Percentiles rank a stretch among this genome's conserved stretches.
phyloP scores from a whole-genome alignment of 2,888 invertebrate species.

The Agonopterix arenella region DNA sequence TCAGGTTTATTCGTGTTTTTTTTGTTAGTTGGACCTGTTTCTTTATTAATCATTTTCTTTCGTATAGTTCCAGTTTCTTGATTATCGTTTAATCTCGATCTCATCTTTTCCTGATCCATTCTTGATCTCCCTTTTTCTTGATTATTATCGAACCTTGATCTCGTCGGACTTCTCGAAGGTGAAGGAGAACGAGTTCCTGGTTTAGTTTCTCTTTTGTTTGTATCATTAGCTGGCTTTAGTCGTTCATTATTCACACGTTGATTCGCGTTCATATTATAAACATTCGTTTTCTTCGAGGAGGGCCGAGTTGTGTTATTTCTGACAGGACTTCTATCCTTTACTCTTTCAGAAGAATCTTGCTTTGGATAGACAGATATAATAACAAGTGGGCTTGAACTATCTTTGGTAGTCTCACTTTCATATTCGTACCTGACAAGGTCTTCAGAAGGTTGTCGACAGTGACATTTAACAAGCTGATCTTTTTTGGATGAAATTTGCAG shows the following conservation, averaged over 20 bases:
- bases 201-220: conserved; percentile 11
- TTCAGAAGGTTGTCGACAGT: conserved; percentile 9
- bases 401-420: conserved; percentile 4
- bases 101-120: background rate
- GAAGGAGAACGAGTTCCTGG: conserved; percentile 8
- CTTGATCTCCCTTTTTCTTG: background rate
- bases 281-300: too few species aligned
- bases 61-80: background rate
- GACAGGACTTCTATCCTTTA: too few species aligned
- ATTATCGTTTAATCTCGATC: background rate
- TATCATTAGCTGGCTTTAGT: too few species aligned
- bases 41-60: background rate
- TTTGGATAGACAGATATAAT: conserved; percentile 63
- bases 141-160: background rate
- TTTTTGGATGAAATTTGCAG: background rate
- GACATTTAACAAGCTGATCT: background rate
- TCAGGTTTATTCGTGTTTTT: conserved; percentile 11
- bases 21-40: background rate
- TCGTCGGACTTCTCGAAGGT: conserved; percentile 1
- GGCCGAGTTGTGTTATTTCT: too few species aligned
- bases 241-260: too few species aligned
- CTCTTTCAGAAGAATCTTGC: conserved; percentile 22
- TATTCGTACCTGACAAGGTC: background rate
- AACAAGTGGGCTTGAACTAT: conserved; percentile 39
- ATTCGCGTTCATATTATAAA: too few species aligned